Evolutionary conservation across 2,888 invertebrate genomes (phyloP).

Genomic region (Chloroclysta siterata): DNA sequence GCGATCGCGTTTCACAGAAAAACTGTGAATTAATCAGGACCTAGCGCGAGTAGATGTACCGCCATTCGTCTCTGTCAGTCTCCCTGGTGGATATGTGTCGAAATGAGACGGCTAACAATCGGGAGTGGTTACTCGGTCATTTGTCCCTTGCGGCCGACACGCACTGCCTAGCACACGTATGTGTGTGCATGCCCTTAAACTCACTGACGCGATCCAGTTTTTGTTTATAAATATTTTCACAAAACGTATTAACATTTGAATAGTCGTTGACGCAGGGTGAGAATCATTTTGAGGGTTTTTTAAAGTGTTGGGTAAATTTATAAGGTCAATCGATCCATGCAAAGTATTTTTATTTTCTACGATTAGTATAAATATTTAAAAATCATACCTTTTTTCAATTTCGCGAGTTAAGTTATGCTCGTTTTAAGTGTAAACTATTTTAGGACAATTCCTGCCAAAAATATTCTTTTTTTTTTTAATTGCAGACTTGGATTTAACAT

Average conservation of each 20-base stretch:
- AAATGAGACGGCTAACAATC: slow-evolving; percentile 66
- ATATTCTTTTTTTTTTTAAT: too few species aligned
- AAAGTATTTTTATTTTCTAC: neutral
- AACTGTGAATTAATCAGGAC: slow-evolving; percentile 79
- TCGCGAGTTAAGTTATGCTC: too few species aligned
- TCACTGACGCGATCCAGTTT: slow-evolving; percentile 48
- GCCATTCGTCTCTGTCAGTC: slow-evolving; percentile 73
- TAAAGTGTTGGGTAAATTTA: neutral
- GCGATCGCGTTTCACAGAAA: slow-evolving; percentile 75
- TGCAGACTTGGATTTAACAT: too few species aligned
- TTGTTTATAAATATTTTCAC: slow-evolving; percentile 32
- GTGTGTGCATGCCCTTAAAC: slow-evolving; percentile 55
- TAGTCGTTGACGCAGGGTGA: slow-evolving; percentile 10
- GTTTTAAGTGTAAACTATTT: too few species aligned
- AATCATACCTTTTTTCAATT: too few species aligned
- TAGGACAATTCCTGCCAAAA: too few species aligned
- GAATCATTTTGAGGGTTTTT: slow-evolving; percentile 4
- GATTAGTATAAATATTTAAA: too few species aligned
- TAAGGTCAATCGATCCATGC: neutral
- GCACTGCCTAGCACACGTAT: slow-evolving; percentile 61
- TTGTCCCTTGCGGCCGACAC: slow-evolving; percentile 72
- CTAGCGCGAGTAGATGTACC: slow-evolving; percentile 69
- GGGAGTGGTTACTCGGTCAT: slow-evolving; percentile 77
- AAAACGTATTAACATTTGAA: slow-evolving; percentile 28
- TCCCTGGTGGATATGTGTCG: slow-evolving; percentile 53